A percentile compares a stretch with the other conserved stretches of the same genome.
Conservation (phyloP, 1,140 invertebrate genomes). For the Lasioglossum albipes region DNA sequence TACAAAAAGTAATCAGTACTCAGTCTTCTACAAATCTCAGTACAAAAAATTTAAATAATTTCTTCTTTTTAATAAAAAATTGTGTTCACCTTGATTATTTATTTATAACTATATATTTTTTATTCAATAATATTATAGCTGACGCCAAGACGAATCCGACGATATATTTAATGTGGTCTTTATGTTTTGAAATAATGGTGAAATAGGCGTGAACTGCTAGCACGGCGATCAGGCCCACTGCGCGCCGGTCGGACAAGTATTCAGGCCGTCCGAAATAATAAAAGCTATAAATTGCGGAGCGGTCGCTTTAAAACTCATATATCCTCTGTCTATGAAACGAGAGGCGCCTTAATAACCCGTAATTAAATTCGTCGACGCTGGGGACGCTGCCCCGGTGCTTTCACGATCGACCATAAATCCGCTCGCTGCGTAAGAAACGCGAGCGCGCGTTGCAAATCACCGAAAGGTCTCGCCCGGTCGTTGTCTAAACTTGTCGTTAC, state of each 20-base stretch:
- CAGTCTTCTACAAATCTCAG: too few species aligned
- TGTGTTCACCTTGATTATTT: too few species aligned
- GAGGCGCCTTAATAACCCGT: conserved; percentile 17
- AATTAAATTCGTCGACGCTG: conserved; percentile 12
- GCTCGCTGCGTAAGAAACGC: not conserved
- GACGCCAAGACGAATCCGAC: too few species aligned
- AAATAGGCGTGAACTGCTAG: too few species aligned
- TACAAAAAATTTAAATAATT: too few species aligned
- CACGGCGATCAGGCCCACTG: too few species aligned
- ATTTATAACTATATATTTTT: too few species aligned
- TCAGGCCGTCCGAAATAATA: not conserved
- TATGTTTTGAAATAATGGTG: too few species aligned
- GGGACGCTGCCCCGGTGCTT: not conserved
- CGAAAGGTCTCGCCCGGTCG: not conserved
- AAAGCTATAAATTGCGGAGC: conserved; percentile 21
- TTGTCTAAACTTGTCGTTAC: not conserved
- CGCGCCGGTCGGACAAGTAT: conserved; percentile 7
- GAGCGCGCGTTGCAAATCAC: not conserved
- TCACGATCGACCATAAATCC: not conserved
- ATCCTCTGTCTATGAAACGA: not conserved
- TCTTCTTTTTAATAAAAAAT: too few species aligned
- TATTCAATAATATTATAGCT: too few species aligned
- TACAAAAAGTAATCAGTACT: too few species aligned
- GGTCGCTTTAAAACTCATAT: not conserved
- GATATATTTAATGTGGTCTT: too few species aligned